A percentile compares a stretch with the other conserved stretches of the same genome.
phyloP scores from a whole-genome alignment of 2,888 invertebrate genomes.

The Scaptomyza reducta region DNA sequence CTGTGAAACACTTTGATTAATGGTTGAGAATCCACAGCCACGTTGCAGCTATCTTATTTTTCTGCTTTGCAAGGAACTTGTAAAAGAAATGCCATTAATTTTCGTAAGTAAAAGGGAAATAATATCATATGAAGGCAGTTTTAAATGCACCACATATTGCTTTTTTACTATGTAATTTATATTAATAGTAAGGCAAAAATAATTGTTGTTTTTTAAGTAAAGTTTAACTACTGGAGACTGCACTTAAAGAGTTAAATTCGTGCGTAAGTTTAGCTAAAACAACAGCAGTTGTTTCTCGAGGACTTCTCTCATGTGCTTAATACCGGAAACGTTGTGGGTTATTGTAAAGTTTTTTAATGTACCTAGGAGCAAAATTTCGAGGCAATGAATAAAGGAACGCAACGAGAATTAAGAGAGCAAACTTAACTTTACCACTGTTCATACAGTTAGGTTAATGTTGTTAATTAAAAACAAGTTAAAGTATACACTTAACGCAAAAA shows the following conservation, averaged over 20 bases:
- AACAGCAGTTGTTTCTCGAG: not conserved
- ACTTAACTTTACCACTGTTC: not conserved
- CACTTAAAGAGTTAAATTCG: not conserved
- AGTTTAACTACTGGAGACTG: not conserved
- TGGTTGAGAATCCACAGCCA: slow-evolving; percentile 13
- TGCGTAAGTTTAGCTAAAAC: slow-evolving; percentile 2
- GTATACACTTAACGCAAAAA: not conserved
- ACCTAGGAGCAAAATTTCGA: not conserved
- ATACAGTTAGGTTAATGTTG: not conserved
- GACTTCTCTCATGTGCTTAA: slow-evolving; percentile 6
- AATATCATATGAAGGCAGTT: slow-evolving; percentile 1
- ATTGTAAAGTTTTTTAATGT: not conserved
- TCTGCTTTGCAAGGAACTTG: slow-evolving; percentile 12
- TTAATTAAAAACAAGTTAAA: not conserved
- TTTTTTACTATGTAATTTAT: slow-evolving; percentile 4
- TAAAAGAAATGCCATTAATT: slow-evolving; percentile 57
- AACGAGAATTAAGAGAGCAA: not conserved
- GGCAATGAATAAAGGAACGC: not conserved
- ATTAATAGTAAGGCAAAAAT: slow-evolving; percentile 3
- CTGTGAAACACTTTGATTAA: slow-evolving; percentile 44
- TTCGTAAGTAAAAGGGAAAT: slow-evolving; percentile 59
- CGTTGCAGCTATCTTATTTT: slow-evolving; percentile 1
- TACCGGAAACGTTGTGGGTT: slow-evolving; percentile 1
- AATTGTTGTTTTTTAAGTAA: not conserved
- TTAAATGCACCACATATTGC: slow-evolving; percentile 1